These are phyloP conservation scores for Pachypeltis micranthus DNA, from an alignment of 1,140 invertebrate species.

Conservation along the genomic window DNA sequence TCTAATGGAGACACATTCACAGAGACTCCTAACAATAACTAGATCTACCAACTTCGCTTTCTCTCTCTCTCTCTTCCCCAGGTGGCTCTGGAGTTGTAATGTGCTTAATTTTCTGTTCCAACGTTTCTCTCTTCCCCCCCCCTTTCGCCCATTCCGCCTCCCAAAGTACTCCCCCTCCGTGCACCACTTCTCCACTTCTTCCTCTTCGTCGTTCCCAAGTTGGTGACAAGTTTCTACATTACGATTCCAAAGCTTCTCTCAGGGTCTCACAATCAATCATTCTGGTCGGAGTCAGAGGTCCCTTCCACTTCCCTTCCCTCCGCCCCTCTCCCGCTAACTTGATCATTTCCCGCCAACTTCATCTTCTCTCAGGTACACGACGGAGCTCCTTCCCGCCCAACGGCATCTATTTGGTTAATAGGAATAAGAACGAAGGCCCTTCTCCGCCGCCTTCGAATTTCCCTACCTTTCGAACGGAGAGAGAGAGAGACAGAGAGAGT, in stretches of 20 bases:
- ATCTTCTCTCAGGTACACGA: neutral
- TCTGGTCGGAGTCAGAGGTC: neutral
- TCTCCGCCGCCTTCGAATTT: neutral
- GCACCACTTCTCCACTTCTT: no score
- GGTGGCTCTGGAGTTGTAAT: neutral
- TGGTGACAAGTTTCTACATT: neutral
- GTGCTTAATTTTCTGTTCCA: neutral
- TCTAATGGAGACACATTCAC: neutral
- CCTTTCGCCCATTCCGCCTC: no score
- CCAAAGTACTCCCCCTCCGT: no score
- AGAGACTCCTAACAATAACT: neutral
- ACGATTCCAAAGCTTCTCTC: neutral
- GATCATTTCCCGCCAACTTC: neutral
- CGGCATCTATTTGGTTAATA: neutral
- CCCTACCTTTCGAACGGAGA: no score
- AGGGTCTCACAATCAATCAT: neutral
- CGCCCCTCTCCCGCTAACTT: neutral
- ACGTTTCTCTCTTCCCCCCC: neutral
- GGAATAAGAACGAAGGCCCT: neutral
- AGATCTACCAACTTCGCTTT: neutral
- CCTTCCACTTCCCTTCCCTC: neutral
- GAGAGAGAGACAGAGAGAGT: no score
- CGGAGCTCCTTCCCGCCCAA: neutral
- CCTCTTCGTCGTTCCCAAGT: neutral
- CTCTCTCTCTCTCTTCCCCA: neutral